A percentile compares a stretch with the other conserved stretches of the same genome.
These are phyloP conservation scores for Parazoanthus darwini DNA, from an alignment of 92 coral and sea anemone genomes.

Conservation along the genomic window DNA sequence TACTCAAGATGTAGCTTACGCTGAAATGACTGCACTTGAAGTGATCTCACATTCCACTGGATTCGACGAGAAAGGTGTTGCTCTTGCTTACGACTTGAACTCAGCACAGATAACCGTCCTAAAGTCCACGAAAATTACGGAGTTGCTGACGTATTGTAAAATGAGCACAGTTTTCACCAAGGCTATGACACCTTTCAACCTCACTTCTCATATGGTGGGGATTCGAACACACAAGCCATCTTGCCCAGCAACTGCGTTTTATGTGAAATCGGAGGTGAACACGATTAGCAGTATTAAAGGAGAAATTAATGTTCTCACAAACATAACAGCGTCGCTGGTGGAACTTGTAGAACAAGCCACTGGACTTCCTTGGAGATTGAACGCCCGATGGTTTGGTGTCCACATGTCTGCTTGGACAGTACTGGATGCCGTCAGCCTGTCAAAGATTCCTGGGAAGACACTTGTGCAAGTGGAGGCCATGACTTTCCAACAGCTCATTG, in stretches of 20 bases:
- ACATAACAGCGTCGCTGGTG: constrained; percentile 55
- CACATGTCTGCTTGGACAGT: constrained; percentile 59
- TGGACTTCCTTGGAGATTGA: constrained; percentile 67
- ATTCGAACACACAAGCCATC: constrained; percentile 19
- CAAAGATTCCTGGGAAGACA: constrained; percentile 32
- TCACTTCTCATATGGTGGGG: constrained; percentile 53
- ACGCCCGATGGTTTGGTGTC: constrained; percentile 52
- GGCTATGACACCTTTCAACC: constrained; percentile 38
- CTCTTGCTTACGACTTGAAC: constrained; percentile 7
- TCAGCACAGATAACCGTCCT: constrained; percentile 41
- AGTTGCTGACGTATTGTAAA: constrained; percentile 53
- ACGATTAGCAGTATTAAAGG: constrained; percentile 39
- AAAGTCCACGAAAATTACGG: constrained; percentile 29
- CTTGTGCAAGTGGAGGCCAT: constrained; percentile 31
- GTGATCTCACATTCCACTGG: constrained; percentile 28
- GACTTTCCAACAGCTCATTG: constrained; percentile 16
- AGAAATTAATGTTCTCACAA: constrained; percentile 39
- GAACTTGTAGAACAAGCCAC: constrained; percentile 57
- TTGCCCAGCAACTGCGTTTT: constrained; percentile 58
- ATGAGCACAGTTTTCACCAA: constrained; percentile 41
- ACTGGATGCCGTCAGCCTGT: constrained; percentile 2
- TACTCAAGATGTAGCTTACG: constrained; percentile 52
- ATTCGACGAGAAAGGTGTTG: not conserved
- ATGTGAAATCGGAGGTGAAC: constrained; percentile 45
- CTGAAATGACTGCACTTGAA: constrained; percentile 38